Evolutionary conservation across 2,113 vertebrate species (phyloP).

Genomic region (Pelmatolapia mariae): DNA sequence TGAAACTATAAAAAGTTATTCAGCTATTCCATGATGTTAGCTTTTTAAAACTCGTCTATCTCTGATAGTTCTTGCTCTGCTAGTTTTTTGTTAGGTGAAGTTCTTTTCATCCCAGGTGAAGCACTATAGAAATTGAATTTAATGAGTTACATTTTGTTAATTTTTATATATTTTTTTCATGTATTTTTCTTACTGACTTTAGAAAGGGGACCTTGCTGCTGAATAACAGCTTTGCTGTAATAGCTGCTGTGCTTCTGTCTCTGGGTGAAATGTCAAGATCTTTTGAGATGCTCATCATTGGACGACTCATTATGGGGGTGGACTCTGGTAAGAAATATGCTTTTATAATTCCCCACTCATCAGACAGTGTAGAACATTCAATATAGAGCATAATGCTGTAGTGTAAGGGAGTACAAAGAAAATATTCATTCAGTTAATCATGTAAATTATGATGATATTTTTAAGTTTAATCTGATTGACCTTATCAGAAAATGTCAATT

Average conservation of each 20-base stretch:
- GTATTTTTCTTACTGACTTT: slow-evolving; percentile 1
- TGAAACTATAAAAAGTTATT: background rate
- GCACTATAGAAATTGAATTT: background rate
- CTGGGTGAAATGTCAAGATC: slow-evolving; percentile 73
- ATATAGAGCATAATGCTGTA: background rate
- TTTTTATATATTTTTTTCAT: background rate
- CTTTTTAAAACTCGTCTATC: background rate
- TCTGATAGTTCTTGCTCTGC: background rate
- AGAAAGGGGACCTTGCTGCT: slow-evolving; percentile 84
- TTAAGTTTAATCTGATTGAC: background rate
- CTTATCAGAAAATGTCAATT: background rate
- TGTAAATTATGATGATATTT: background rate
- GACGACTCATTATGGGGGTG: slow-evolving; percentile 84
- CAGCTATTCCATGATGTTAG: background rate
- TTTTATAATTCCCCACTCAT: background rate
- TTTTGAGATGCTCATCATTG: slow-evolving; percentile 91
- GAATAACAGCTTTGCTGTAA: slow-evolving; percentile 84
- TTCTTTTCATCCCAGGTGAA: background rate
- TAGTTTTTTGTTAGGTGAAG: background rate
- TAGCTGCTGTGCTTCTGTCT: slow-evolving; percentile 80
- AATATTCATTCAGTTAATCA: background rate
- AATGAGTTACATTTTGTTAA: background rate
- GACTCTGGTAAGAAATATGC: slow-evolving; percentile 78
- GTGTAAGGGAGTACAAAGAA: background rate
- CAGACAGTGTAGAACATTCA: background rate